Evolutionary conservation across 2,888 invertebrate genomes (phyloP), one percentile per base, ranked within the genome.

Genomic region (Cataglyphis rosenhaueri): DNA sequence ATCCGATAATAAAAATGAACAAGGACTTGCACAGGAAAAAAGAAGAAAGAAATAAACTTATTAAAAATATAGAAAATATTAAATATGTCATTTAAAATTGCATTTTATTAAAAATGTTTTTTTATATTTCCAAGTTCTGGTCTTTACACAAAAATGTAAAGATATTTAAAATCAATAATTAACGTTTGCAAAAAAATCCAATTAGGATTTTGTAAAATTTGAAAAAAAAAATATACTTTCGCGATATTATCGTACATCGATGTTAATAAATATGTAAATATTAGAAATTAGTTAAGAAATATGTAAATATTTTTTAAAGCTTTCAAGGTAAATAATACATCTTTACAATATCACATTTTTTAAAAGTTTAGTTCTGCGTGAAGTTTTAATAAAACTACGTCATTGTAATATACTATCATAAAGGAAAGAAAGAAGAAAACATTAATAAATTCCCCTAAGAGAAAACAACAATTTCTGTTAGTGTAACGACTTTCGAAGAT

Each of bases 401-500:
- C 68, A 25, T 18, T 29, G 55, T 68, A 41, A 78, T 68, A 78
- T 68, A 55, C 38, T 38, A n/a, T 66, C 38, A 76, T 41, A 41
- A 55, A 55, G 32, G 29, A 44, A 12, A 44, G 15, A 12, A 44
- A 15, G 15, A 76, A 66, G 76, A 68, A 78, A 3, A n/a, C 29
- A 78, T 41, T 78, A 57, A 78, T 78, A 78, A 78, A 68, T 62
- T 76, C 29, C 25, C 48, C 29, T 48, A 59, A 78, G 48, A 38
- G 29, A 73, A 79, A 79, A 85, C 44, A 70, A 78, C 55, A 84
- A 35, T 79, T 84, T 82, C 64, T 66, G 15, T 66, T 55, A 62
- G 32, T 52, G 70, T 87, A 87, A 87, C 74, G 83, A 83, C 65
- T 65, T 84, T 59, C 9, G 48, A 52, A 18, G 44, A 2, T 75